Conservation (phyloP, 2,888 invertebrate species). For the Osedax frankpressi region DNA sequence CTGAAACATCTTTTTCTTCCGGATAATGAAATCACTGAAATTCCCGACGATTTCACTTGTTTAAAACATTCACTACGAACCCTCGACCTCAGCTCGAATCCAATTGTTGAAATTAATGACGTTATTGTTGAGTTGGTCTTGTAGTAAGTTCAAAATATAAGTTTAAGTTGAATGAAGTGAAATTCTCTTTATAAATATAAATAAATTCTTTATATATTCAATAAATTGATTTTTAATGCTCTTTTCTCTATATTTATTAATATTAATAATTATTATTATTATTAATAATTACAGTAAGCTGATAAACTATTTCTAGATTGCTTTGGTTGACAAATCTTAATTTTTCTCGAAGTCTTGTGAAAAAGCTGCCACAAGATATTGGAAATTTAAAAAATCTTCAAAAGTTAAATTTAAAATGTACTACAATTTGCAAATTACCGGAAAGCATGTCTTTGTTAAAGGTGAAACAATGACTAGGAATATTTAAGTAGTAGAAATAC, state of each 20-base stretch:
- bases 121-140: no score
- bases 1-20: constrained; percentile 11
- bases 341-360: constrained; percentile 18
- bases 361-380: constrained; percentile 23
- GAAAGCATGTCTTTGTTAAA: constrained; percentile 22
- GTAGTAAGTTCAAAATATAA: no score
- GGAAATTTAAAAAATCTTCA: constrained; percentile 21
- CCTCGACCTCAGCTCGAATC: constrained; percentile 20
- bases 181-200: no score
- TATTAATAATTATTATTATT: not conserved
- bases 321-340: constrained; percentile 13
- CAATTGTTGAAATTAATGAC: no score
- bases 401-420: constrained; percentile 13
- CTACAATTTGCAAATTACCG: constrained; percentile 17
- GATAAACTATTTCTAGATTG: not conserved
- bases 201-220: no score
- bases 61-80: constrained; percentile 11
- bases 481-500: no score
- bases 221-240: not conserved
- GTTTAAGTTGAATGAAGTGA: no score
- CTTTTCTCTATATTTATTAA: not conserved
- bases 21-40: constrained; percentile 10
- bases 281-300: not conserved
- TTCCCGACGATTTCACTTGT: constrained; percentile 11
- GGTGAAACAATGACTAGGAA: no score